These are phyloP conservation scores for Archips xylosteana DNA, from an alignment of 2,888 invertebrate species.

Conservation along the genomic window DNA sequence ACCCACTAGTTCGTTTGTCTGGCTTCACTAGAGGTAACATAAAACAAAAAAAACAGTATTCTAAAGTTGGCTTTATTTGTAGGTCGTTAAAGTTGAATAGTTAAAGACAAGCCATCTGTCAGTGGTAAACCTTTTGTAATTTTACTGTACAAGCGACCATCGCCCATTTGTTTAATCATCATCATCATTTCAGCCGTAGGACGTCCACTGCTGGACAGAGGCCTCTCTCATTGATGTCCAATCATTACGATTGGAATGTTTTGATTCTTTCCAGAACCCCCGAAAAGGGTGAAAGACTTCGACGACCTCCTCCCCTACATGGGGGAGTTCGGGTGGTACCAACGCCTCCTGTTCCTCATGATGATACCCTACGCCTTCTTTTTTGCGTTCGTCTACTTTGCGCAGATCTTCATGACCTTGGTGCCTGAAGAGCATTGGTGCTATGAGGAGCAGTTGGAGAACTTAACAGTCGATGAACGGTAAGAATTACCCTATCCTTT, in stretches of 20 bases:
- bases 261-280: slow-evolving; percentile 16
- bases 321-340: slow-evolving; percentile 80
- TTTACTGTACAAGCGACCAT: too few species aligned
- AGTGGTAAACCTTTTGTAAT: too few species aligned
- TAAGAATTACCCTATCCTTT: slow-evolving; percentile 44
- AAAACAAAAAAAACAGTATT: too few species aligned
- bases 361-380: slow-evolving; percentile 80
- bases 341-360: slow-evolving; percentile 72
- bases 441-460: slow-evolving; percentile 61
- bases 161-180: too few species aligned
- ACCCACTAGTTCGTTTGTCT: too few species aligned
- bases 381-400: slow-evolving; percentile 80
- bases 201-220: too few species aligned
- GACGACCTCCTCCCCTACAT: slow-evolving; percentile 75
- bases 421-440: slow-evolving; percentile 78
- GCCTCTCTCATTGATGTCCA: too few species aligned
- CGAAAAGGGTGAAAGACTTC: slow-evolving; percentile 62
- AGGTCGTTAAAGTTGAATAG: too few species aligned
- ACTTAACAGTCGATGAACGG: slow-evolving; percentile 67
- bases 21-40: too few species aligned
- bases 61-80: too few species aligned
- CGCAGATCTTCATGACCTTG: slow-evolving; percentile 79
- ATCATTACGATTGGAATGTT: slow-evolving; percentile 20
- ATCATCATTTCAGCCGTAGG: too few species aligned
- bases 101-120: too few species aligned